Base-by-base conservation (phyloP, 2,797 vertebrate species). In the Lagodon rhomboides region DNA sequence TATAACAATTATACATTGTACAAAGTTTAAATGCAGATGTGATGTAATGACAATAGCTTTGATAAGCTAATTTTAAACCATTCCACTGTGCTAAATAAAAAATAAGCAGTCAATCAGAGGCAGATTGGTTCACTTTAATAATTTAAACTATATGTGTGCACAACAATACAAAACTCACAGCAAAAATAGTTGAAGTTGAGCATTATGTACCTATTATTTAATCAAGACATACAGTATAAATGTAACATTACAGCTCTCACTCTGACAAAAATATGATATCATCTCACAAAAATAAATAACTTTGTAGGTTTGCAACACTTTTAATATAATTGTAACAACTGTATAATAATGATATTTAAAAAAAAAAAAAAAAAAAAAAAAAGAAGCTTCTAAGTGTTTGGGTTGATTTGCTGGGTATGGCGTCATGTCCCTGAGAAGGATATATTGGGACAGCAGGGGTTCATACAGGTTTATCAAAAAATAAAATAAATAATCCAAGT, bases 91-190 rank as follows among this genome's bases (percentile, higher is more conserved):
- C 8, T 73, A 27, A 72, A 15, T 16, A 27, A 62, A 18, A 18
- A 46, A 63, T 16, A 50, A 0, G 34, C 8, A 72, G 51, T 65
- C 66, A 41, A 46, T 65, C 34, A 49, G 22, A 79, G 66, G 54
- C 49, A 80, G 61, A 74, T 11, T 67, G 64, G 43, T 83, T 81
- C 12, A 46, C 15, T 90, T 89, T 83, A 81, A 73, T 79, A 50
- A 69, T 61, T 83, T 75, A 72, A 13, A 54, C 16, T 12, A 46
- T 61, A 74, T 82, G 67, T 82, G 53, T 83, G 59, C 87, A 93
- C 89, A 87, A 93, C 88, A 92, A 82, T 84, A 89, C 79, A 90
- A 90, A 91, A 80, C 78, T 77, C 91, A 94, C 87, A 84, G 79
- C 91, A 93, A 90, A 73, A 82, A 65, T 18, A 80, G 41, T 62